Base-by-base conservation (phyloP, 2,888 invertebrate species). In the Hirudinaria manillensis region DNA sequence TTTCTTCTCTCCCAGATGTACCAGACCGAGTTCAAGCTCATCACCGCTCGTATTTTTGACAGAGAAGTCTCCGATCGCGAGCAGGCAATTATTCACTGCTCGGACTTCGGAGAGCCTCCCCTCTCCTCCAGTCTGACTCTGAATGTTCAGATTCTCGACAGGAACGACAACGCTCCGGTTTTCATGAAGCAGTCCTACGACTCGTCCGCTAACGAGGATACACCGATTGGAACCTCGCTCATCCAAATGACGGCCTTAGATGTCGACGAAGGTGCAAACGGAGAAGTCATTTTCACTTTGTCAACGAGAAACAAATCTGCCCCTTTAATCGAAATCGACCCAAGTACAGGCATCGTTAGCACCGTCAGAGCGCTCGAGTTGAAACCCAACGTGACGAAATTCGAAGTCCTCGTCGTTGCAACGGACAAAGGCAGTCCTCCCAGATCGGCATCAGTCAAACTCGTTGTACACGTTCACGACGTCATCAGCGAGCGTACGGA, bases 131-230 rank as follows among this genome's bases (percentile, higher is more conserved):
- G 78, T 29, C 78, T 78, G 6, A 76, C 76, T 29, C 81, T 84
- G 76, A 79, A 78, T 21, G 82, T 84, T 3, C 76, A 77, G n/a
- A 94, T 97, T 0, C 90, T 93, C 83, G 97, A 97, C 85, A 91
- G 92, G 81, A 97, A 97, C 85, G 97, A 97, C 86, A 96, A 96
- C 83, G 91, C 93, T 82, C 97, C 97, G 0, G 91, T 92, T 84
- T 97, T 96, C 83, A 92, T 92, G 80, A 92, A 92, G 81, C 90
- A 91, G 0, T 89, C 89, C 72, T 94, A 94, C 84, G 89, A 90
- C 24, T 90, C 91, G 1, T 90, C 90, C 0, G 89, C 97, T 77
- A 89, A 90, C 3, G 97, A 97, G 87, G 91, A 94, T 86, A 89
- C 90, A 0, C 87, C 90, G 7, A 86, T 91, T 24, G 94, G 94